Base-by-base conservation (phyloP, 1,140 invertebrate species). In the Doryteuthis pealeii region DNA sequence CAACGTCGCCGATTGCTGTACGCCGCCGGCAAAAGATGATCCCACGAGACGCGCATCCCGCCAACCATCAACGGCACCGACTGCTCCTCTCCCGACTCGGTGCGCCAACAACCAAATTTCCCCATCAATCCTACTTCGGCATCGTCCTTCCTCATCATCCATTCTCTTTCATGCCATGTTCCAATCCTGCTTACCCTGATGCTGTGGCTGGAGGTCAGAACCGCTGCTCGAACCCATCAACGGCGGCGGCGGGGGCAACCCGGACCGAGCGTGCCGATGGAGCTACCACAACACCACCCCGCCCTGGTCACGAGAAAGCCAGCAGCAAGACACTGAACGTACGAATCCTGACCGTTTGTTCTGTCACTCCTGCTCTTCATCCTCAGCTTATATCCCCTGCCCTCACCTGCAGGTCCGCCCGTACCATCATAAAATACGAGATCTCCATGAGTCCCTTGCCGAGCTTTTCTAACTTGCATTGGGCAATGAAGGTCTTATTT, bases 401-500 rank as follows among this genome's bases (percentile, higher is more conserved):
- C 70, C 49, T n/a, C n/a, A n/a, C 8, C 76, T 80, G 10, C 69
- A 77, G 32, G 71, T 73, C 10, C 62, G 70, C 6, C 35, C 74
- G 14, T n/a, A 28, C 71, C 26, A 65, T 77, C 40, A 30, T n/a
- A 4, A 26, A 3, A 26, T 68, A 32, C 45, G 70, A 71, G 43
- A 72, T 75, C 26, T 80, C 75, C 70, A 49, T 30, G 22, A 75
- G 67, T 22, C 74, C 78, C 14, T 26, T 18, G 0, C 73, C 74
- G 72, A 80, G 66, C 74, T n/a, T 79, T 14, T 35, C 8, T 81
- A 80, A n/a, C n/a, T 31, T 76, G 80, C 65, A 68, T 84, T 18
- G 81, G 82, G n/a, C n/a, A 49, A 62, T 80, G 10, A 49, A n/a
- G n/a, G 82, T 81, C 81, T 1, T 84, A 84, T 70, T 67, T 84